Conservation (phyloP, 2,797 vertebrate genomes). For the Enteromius radiatus region DNA sequence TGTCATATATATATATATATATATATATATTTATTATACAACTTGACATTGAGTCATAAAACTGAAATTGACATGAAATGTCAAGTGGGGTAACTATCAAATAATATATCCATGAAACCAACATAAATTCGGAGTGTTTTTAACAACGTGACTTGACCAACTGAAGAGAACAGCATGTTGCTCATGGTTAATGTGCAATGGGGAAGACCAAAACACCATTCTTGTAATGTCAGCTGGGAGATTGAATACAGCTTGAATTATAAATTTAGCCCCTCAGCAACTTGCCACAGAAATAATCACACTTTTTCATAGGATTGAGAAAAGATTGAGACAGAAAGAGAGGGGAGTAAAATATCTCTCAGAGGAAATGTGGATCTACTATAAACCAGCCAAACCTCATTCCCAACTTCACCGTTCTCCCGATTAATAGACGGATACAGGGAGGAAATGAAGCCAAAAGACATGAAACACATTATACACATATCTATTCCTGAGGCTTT, state of each 20-base stretch:
- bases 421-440: slow-evolving; percentile 4
- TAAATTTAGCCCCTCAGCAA: slow-evolving; percentile 26
- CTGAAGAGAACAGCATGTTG: neutral
- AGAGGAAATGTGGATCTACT: slow-evolving; percentile 12
- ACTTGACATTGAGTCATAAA: too few species aligned
- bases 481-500: slow-evolving; percentile 25
- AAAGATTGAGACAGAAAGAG: slow-evolving; percentile 9
- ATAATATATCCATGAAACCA: too few species aligned
- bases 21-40: too few species aligned
- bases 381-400: slow-evolving; percentile 39
- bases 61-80: too few species aligned
- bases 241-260: slow-evolving; percentile 8
- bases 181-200: neutral
- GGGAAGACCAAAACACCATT: neutral
- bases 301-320: slow-evolving; percentile 4
- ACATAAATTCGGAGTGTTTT: too few species aligned
- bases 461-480: slow-evolving; percentile 24
- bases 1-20: too few species aligned
- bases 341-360: slow-evolving; percentile 9
- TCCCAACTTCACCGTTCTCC: slow-evolving; percentile 21
- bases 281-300: slow-evolving; percentile 27
- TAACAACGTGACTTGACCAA: neutral
- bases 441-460: slow-evolving; percentile 4
- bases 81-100: too few species aligned
- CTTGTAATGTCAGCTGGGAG: neutral